Percentiles rank a stretch among this genome's conserved stretches.
These are phyloP conservation scores for Aphis gossypii DNA, from an alignment of 1,140 invertebrate genomes.

Conservation along the genomic window DNA sequence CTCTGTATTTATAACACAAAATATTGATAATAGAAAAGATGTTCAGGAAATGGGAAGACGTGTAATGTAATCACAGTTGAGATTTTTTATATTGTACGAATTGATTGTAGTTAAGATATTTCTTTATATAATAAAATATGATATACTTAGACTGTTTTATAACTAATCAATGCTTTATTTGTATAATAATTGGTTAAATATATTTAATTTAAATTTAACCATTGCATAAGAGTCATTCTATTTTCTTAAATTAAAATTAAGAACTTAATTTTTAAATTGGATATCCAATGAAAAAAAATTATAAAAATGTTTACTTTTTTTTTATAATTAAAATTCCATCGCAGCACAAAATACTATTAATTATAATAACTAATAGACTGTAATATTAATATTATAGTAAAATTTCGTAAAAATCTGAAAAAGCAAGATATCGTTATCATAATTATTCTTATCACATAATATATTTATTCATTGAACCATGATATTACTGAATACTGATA, in stretches of 20 bases:
- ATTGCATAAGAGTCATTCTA: neutral
- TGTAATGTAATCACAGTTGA: neutral
- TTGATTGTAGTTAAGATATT: conserved; percentile 11
- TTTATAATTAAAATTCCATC: neutral
- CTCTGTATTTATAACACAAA: conserved; percentile 33
- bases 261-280: neutral
- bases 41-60: conserved; percentile 46
- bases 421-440: neutral
- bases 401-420: neutral
- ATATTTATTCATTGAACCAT: neutral
- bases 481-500: no score
- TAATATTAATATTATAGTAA: neutral
- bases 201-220: neutral
- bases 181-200: neutral
- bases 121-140: neutral
- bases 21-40: conserved; percentile 2
- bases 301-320: neutral
- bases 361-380: neutral
- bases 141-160: conserved; percentile 3
- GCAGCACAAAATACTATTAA: no score
- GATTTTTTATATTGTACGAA: neutral
- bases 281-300: neutral
- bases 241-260: neutral
- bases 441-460: neutral
- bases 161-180: neutral